phyloP scores from a whole-genome alignment of 2,888 invertebrate species.

The Pristionchus fissidentatus region DNA sequence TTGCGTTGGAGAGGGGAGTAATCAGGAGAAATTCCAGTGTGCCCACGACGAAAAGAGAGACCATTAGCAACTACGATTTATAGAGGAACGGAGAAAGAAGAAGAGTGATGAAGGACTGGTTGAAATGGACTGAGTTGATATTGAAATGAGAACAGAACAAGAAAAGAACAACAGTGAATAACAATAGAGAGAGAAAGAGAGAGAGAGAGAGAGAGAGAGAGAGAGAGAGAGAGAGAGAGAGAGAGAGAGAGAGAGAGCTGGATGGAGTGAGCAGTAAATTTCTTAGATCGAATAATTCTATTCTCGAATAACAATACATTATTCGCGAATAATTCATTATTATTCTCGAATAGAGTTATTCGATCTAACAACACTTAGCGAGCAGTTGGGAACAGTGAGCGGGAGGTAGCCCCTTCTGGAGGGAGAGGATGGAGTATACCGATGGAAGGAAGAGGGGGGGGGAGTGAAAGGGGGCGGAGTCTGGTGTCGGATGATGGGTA shows the following conservation, averaged over 20 bases:
- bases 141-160: neutral
- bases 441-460: neutral
- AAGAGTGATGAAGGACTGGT: neutral
- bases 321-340: no score
- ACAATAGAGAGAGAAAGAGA: constrained; percentile 41
- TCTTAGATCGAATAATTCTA: no score
- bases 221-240: constrained; percentile 3
- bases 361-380: no score
- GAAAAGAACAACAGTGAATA: constrained; percentile 26
- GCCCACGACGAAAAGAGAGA: no score
- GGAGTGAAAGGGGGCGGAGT: neutral
- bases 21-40: no score
- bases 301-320: no score
- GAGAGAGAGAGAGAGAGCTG: constrained; percentile 25
- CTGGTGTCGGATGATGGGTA: no score
- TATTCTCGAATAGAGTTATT: no score
- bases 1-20: no score
- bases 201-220: constrained; percentile 1
- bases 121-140: constrained; percentile 12
- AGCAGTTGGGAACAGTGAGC: neutral
- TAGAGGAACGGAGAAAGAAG: neutral
- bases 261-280: neutral
- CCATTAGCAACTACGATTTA: neutral
- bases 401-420: neutral
- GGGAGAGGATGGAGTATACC: constrained; percentile 1